Evolutionary conservation across 64 coral and sea anemone genomes (phyloP), one percentile per base, ranked within the genome.

Genomic region (Anthopleura sola): DNA sequence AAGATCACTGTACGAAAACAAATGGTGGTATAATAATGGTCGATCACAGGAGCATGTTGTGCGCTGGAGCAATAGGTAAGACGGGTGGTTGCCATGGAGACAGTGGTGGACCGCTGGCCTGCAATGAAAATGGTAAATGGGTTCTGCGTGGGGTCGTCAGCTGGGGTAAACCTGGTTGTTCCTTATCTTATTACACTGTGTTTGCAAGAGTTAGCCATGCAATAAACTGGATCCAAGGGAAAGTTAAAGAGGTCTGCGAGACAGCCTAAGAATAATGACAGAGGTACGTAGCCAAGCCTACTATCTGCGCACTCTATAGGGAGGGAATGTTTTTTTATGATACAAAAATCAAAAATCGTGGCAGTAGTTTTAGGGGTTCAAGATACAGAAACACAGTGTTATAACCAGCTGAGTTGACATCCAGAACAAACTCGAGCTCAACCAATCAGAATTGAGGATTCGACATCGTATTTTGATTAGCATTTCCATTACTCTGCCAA

Each of bases 181-280:
- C 54, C 9, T 75, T 85, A 10, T 34, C 84, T 39, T 55, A 88
- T 49, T 88, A 78, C 71, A 88, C 91, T 2, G 74, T 92, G 21
- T 92, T 92, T 50, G 81, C 91, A 23, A 66, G 91, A 62, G 91
- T 92, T 11, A 92, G 91, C 71, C 87, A 24, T 56, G 66, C 84
- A n/a, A 64, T 92, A 9, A 37, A 68, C 13, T 92, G 91, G 86
- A 92, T 92, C 50, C 64, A 92, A 20, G 55, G 55, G 21, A 58
- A 21, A 58, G 21, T 21, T 5, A 16, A 58, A 58, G 16, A 58
- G 62, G 24, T n/a, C 20, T 28, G 62, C 26, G 26, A 29, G 2
- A 68, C 62, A 68, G 62, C 20, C 24, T 68, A 29, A 68, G 3
- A 68, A 32, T 48, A 11, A 5, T 11, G 55, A 48, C 46, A 5